Evolutionary conservation across 2,888 invertebrate species (phyloP), one percentile per base, ranked within the genome.

Genomic region (Antitype chi): DNA sequence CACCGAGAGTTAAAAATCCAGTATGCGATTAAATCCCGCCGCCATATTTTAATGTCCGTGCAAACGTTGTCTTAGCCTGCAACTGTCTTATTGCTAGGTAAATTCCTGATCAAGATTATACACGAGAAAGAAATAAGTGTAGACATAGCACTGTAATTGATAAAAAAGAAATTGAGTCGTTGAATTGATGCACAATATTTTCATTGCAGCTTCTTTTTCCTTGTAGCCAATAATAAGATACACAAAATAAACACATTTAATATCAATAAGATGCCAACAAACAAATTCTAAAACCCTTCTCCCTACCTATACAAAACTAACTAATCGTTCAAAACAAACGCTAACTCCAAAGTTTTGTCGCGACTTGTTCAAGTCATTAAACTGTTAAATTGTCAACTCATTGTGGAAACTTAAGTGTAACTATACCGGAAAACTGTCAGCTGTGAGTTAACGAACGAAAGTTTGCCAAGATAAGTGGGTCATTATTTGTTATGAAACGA

Each of bases 361-460:
- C 81, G 78, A 88, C 80, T 87, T 84, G 83, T 83, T 72, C 83
- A 85, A 88, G 76, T 88, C 84, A 85, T 89, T 85, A 89, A 89
- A 88, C 82, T 82, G 85, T 88, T 89, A 89, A 87, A 89, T 87
- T 85, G 87, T 89, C 87, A 87, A 87, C 79, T 85, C 89, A 88
- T 85, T 85, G 88, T 85, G 78, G 70, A 84, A 86, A 89, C 85
- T 85, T 85, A 72, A 80, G 80, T 76, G 73, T 85, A 85, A 85
- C 81, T 87, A 89, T 82, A 86, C 77, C 70, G 84, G 85, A 85
- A 84, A 79, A 84, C 74, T 81, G 85, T 82, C 85, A 85, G 81
- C 79, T 85, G 76, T 76, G 82, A 87, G 63, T 85, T 89, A 81
- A 87, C 85, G 82, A 83, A 85, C 76, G 70, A 85, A 88, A 88